Conservation (phyloP, 2,113 vertebrate species). For the Brachionichthys hirsutus region DNA sequence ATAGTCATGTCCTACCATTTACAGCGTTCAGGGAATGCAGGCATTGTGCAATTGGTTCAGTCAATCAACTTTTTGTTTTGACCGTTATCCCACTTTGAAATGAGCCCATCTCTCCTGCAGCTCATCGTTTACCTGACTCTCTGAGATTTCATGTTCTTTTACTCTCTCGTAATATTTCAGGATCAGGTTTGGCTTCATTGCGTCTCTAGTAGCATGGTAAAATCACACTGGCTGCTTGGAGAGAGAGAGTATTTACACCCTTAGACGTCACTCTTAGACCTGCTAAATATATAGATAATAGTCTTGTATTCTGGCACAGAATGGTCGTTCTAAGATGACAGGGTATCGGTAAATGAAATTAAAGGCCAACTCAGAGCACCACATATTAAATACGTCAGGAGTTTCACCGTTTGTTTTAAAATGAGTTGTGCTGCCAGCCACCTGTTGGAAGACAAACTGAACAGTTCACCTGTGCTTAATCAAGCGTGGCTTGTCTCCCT, state of each 20-base stretch:
- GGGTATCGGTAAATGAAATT: background rate
- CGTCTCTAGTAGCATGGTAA: too few relatives aligned
- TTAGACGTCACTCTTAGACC: too few relatives aligned
- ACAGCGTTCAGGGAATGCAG: background rate
- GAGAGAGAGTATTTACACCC: too few relatives aligned
- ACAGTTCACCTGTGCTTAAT: constrained; percentile 1
- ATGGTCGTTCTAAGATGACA: background rate
- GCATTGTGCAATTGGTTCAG: background rate
- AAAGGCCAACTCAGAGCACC: too few relatives aligned
- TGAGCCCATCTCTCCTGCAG: background rate
- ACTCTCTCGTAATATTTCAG: background rate
- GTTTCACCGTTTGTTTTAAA: background rate
- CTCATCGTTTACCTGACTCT: background rate
- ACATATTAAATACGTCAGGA: too few relatives aligned
- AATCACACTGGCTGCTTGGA: too few relatives aligned
- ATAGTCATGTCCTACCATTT: background rate
- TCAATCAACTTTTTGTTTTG: background rate
- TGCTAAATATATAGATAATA: background rate
- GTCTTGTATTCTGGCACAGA: background rate
- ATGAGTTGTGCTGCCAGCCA: background rate
- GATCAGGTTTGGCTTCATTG: background rate
- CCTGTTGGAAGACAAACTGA: constrained; percentile 3
- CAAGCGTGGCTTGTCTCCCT: background rate
- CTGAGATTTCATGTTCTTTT: background rate
- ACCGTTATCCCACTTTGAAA: background rate